Evolutionary conservation across 2,888 invertebrate species (phyloP).

Genomic region (Mayetiola destructor): DNA sequence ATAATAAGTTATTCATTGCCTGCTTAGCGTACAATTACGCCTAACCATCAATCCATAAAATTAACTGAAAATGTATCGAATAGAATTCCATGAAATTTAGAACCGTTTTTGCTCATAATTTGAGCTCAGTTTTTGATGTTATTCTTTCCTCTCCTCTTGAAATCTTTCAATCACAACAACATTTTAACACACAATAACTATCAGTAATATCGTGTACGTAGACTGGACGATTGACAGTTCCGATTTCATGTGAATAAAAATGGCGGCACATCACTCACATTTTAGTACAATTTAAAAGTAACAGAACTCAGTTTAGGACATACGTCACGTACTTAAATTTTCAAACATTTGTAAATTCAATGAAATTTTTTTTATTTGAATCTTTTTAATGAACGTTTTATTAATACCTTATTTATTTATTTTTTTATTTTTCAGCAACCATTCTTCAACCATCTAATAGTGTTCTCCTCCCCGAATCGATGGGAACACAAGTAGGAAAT

Average conservation of each 20-base stretch:
- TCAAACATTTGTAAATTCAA: neutral
- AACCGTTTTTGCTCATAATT: too few species aligned
- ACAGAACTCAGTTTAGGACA: conserved; percentile 7
- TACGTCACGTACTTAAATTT: neutral
- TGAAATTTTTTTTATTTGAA: neutral
- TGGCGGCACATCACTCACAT: neutral
- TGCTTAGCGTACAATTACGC: too few species aligned
- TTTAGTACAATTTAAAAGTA: neutral
- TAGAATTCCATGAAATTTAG: too few species aligned
- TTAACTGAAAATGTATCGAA: too few species aligned
- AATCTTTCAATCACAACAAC: too few species aligned
- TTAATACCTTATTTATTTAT: conserved; percentile 11
- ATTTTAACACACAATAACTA: too few species aligned
- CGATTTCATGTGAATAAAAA: conserved; percentile 1
- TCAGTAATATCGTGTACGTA: too few species aligned
- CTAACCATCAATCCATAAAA: too few species aligned
- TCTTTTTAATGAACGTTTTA: conserved; percentile 9
- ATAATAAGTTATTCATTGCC: too few species aligned
- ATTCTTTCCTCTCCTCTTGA: too few species aligned
- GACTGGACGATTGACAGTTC: too few species aligned
- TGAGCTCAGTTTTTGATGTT: too few species aligned
- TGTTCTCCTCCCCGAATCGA: conserved; percentile 26
- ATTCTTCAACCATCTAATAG: conserved; percentile 37
- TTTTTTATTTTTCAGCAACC: conserved; percentile 32
- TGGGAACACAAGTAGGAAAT: conserved; percentile 18